phyloP scores from a whole-genome alignment of 2,113 vertebrate species.

The Solea solea region DNA sequence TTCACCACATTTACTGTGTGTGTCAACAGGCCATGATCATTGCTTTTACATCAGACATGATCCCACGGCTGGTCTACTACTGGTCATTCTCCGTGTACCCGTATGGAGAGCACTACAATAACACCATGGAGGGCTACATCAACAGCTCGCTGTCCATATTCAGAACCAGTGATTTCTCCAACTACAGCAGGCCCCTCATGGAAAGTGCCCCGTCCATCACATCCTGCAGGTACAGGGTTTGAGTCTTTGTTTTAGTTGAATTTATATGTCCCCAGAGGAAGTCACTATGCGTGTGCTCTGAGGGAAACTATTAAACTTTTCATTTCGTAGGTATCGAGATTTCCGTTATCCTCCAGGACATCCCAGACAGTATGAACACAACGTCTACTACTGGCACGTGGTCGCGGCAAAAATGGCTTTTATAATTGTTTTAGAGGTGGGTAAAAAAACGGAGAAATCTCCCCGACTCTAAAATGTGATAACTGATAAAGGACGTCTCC shows the following conservation, averaged over 20 bases:
- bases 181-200: slow-evolving; percentile 70
- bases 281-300: background rate
- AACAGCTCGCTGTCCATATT: slow-evolving; percentile 90
- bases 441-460: slow-evolving; percentile 18
- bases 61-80: slow-evolving; percentile 94
- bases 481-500: background rate
- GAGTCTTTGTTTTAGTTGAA: background rate
- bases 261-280: too few species aligned
- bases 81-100: slow-evolving; percentile 92
- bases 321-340: slow-evolving; percentile 87
- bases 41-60: slow-evolving; percentile 96
- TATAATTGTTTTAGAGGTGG: slow-evolving; percentile 92
- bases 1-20: background rate
- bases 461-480: background rate
- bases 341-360: slow-evolving; percentile 91
- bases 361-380: slow-evolving; percentile 86
- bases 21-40: slow-evolving; percentile 91
- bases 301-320: background rate
- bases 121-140: slow-evolving; percentile 93
- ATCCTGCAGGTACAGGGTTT: slow-evolving; percentile 84
- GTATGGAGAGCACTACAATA: slow-evolving; percentile 74
- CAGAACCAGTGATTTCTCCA: slow-evolving; percentile 82
- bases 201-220: slow-evolving; percentile 53
- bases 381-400: slow-evolving; percentile 93
- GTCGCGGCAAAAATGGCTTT: slow-evolving; percentile 93